Evolutionary conservation across 1,140 invertebrate genomes (phyloP), one percentile per base, ranked within the genome.

Genomic region (Macrobrachium nipponense): DNA sequence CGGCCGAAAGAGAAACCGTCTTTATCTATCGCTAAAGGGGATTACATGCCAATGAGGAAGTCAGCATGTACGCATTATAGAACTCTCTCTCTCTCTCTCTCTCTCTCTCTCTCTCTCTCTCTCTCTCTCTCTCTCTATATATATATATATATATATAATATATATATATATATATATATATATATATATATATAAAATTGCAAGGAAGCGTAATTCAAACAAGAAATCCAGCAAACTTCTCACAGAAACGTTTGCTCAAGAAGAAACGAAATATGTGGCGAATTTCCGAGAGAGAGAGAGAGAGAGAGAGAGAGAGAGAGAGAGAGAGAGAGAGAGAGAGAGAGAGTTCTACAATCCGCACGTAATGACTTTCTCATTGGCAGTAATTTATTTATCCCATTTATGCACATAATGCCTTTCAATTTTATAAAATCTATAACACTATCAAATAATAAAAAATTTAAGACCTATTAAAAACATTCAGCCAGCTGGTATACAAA

Each of bases 101-200:
- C 23, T 75, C 72, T 75, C 72, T 75, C 72, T 75, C 72, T 75
- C 72, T 36, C 72, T 75, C 23, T 75, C 72, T 75, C 23, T 75
- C 72, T 75, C 23, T 75, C 72, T 75, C 23, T 43, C 72, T 75
- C 72, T 75, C 36, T 72, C 68, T 36, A 1, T 72, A n/a, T n/a
- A n/a, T n/a, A n/a, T n/a, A n/a, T n/a, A n/a, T n/a, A n/a, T n/a
- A n/a, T n/a, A n/a, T n/a, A n/a, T n/a, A n/a, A n/a, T n/a, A n/a
- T n/a, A n/a, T n/a, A n/a, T n/a, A n/a, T n/a, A n/a, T n/a, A n/a
- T n/a, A n/a, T n/a, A n/a, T n/a, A n/a, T n/a, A n/a, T n/a, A n/a
- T n/a, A n/a, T n/a, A n/a, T n/a, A n/a, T n/a, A n/a, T n/a, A n/a
- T n/a, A n/a, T n/a, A n/a, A n/a, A n/a, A n/a, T n/a, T n/a, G n/a